Base-by-base conservation (phyloP, 2,797 vertebrate species). In the Sebastes reedi region DNA sequence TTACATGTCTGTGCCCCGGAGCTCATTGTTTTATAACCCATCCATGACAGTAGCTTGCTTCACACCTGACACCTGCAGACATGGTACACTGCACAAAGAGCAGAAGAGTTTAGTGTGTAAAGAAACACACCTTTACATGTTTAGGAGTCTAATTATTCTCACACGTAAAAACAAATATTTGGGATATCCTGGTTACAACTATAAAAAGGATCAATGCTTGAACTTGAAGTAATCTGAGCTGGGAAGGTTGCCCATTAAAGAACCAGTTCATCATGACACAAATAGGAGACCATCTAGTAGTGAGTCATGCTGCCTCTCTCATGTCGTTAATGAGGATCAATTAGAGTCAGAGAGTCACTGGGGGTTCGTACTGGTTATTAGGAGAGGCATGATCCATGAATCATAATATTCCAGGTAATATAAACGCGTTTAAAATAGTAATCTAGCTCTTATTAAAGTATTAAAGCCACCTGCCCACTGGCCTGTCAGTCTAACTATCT, bases 401-500 rank as follows among this genome's bases (percentile, higher is more conserved):
- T 81, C 39, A 66, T 27, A 46, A 29, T 34, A 52, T 77, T 73
- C 14, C 73, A 65, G 55, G 42, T 18, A 20, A 10, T n/a, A 62
- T 27, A 34, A 54, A 18, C 22, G 34, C 16, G 1, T 34, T 60
- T 12, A 3, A 69, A 52, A 3, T 5, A 75, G 14, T 76, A 66
- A 59, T 81, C 25, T 25, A 4, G 34, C 29, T 34, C 36, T 79
- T 16, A 65, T 61, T 52, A 64, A 70, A 67, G 72, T 36, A 56
- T 76, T 70, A 62, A 71, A 70, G 61, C 67, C 79, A 55, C 67
- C 83, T 74, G 81, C 50, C 16, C 16, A 67, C 76, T 6, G 10
- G 18, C 27, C 27, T 75, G 30, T 29, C 29, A 29, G 56, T 70
- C 30, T 73, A 54, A 81, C 75, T 59, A 25, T 64, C 56, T 66